Percentiles rank a stretch among this genome's conserved stretches.
Evolutionary conservation across 2,113 vertebrate genomes (phyloP).

Genomic region (Lethenteron reissneri): DNA sequence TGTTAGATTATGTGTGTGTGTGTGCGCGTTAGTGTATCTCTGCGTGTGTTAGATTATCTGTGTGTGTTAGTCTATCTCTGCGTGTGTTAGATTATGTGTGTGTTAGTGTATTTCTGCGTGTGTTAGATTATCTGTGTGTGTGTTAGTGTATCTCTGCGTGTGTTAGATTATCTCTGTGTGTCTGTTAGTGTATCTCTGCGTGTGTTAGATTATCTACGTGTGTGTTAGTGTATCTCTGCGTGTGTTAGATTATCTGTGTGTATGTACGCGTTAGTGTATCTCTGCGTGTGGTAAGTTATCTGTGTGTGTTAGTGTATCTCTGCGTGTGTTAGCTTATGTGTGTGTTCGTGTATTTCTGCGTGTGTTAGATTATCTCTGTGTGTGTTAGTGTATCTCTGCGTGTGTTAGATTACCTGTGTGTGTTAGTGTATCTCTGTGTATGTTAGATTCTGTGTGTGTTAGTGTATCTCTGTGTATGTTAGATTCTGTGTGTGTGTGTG

Average conservation of each 20-base stretch:
- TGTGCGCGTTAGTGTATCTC: no score
- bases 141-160: not conserved
- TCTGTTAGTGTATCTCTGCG: not conserved
- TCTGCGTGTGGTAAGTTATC: not conserved
- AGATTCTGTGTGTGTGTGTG: not conserved
- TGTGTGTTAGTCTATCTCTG: not conserved
- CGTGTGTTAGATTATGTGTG: not conserved
- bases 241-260: not conserved
- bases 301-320: not conserved
- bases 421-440: not conserved
- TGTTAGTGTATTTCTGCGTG: not conserved
- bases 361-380: not conserved
- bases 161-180: not conserved
- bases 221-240: not conserved
- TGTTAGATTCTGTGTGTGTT: not conserved
- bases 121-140: not conserved
- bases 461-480: not conserved
- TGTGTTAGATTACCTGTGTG: not conserved
- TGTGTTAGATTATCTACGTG: not conserved
- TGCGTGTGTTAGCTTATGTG: not conserved
- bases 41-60: not conserved
- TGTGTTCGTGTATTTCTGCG: not conserved
- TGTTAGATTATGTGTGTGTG: no score
- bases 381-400: not conserved
- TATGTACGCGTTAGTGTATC: not conserved